Evolutionary conservation across 92 coral and sea anemone genomes (phyloP), one percentile per base, ranked within the genome.

Genomic region (Montipora capitata): DNA sequence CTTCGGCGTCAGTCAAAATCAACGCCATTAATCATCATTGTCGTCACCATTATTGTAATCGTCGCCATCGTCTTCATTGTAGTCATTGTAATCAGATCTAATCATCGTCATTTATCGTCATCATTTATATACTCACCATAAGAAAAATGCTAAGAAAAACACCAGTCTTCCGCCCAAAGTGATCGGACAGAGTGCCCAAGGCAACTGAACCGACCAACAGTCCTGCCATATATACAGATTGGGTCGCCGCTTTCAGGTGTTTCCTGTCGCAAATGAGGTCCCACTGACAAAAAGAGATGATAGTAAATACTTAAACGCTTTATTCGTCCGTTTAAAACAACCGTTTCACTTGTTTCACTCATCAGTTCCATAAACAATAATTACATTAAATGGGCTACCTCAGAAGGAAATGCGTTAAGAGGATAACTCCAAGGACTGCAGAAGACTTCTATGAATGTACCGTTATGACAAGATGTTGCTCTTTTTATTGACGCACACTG

Each of bases 171-270:
- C 96, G 86, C 14, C 96, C 96, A 77, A 88, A 94, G 84, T 75
- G 86, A 80, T 94, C 96, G 3, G 96, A 94, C 62, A 94, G 40
- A 42, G 48, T 65, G 39, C 96, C 82, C 10, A 94, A 80, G 15
- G 52, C 72, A 64, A 94, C 69, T 17, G 96, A 94, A n/a, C 96
- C 96, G 27, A 94, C 80, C 74, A 91, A 75, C n/a, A 94, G 83
- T 18, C 96, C 96, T 15, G 93, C 96, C 94, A 88, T 91, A 89
- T 91, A 94, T n/a, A 91, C 89, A 7, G 96, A 91, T 58, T 94
- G 96, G 0, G 93, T 94, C 89, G 85, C 88, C 18, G 96, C 96
- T 72, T 88, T 94, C 65, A 94, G 87, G 68, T 75, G 89, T 16
- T 72, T 74, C 41, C 92, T 85, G 52, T 66, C 82, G 52, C 96